Evolutionary conservation across 2,113 vertebrate genomes (phyloP).

Genomic region (Aplodontia rufa): DNA sequence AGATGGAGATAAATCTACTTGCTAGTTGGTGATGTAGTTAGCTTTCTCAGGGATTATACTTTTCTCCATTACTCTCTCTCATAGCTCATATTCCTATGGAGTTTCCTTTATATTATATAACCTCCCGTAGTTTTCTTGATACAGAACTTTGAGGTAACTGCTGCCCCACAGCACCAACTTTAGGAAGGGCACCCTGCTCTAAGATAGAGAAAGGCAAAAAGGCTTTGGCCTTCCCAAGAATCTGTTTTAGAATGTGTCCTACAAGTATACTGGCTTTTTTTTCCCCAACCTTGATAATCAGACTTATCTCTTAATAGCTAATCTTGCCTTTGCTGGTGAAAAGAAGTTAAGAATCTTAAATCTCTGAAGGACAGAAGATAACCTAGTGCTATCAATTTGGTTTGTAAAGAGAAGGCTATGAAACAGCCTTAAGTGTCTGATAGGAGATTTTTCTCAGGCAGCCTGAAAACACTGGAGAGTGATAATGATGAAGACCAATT

Average conservation of each 20-base stretch:
- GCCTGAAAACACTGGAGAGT: slow-evolving; percentile 44
- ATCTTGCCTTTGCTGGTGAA: slow-evolving; percentile 72
- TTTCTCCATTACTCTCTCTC: background rate
- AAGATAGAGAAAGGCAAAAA: background rate
- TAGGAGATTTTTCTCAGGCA: slow-evolving; percentile 67
- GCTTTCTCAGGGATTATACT: background rate
- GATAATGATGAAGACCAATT: slow-evolving; percentile 66
- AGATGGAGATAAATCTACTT: background rate
- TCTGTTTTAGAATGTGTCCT: background rate
- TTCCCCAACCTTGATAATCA: slow-evolving; percentile 61
- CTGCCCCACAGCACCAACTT: background rate
- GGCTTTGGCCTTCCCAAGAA: background rate
- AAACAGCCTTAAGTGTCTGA: slow-evolving; percentile 76
- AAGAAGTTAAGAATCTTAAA: slow-evolving; percentile 79
- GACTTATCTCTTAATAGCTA: slow-evolving; percentile 68
- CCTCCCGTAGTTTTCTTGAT: background rate
- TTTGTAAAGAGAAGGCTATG: slow-evolving; percentile 64
- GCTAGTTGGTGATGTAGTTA: background rate
- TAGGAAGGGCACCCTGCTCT: background rate
- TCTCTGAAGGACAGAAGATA: slow-evolving; percentile 70
- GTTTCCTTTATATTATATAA: background rate
- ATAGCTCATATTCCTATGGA: background rate
- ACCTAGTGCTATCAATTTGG: slow-evolving; percentile 62
- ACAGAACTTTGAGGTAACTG: background rate
- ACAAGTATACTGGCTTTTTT: slow-evolving; percentile 7